A percentile compares a stretch with the other conserved stretches of the same genome.
These are phyloP conservation scores for Silurus glanis DNA, from an alignment of 2,113 vertebrate species.

Conservation along the genomic window DNA sequence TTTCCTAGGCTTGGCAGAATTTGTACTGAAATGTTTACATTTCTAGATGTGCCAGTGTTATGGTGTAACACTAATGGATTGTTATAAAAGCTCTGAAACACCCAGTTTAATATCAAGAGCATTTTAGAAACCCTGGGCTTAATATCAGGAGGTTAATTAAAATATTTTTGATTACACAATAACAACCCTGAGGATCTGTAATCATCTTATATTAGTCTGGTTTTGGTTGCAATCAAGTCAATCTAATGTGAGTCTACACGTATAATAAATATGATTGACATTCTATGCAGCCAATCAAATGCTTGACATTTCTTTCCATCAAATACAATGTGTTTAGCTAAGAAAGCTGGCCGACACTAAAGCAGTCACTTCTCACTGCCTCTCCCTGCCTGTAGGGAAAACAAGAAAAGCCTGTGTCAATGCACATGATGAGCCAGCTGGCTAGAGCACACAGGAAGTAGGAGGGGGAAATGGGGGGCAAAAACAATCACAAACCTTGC, in stretches of 20 bases:
- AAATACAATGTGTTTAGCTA: slow-evolving; percentile 39
- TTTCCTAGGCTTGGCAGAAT: not conserved
- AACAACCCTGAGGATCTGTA: too few species aligned
- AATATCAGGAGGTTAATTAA: not conserved
- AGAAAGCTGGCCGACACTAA: slow-evolving; percentile 41
- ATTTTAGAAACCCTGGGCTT: not conserved
- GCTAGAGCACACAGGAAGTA: slow-evolving; percentile 57
- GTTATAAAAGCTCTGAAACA: not conserved
- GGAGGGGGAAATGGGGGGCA: slow-evolving; percentile 40
- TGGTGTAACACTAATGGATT: not conserved
- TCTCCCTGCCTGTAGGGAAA: slow-evolving; percentile 31
- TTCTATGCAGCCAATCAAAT: not conserved
- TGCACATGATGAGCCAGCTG: slow-evolving; percentile 16
- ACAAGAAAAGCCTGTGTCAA: slow-evolving; percentile 16
- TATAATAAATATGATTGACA: not conserved
- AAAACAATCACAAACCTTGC: slow-evolving; percentile 75
- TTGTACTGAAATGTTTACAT: not conserved
- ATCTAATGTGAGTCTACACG: not conserved
- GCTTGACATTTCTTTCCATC: not conserved
- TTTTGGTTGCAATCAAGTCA: too few species aligned
- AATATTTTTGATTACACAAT: not conserved
- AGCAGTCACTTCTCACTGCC: slow-evolving; percentile 50
- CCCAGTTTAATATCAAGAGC: not conserved
- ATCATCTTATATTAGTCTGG: not conserved
- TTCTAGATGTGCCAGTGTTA: not conserved